Conservation (phyloP, 2,888 invertebrate species). For the Pediacus dermestoides region DNA sequence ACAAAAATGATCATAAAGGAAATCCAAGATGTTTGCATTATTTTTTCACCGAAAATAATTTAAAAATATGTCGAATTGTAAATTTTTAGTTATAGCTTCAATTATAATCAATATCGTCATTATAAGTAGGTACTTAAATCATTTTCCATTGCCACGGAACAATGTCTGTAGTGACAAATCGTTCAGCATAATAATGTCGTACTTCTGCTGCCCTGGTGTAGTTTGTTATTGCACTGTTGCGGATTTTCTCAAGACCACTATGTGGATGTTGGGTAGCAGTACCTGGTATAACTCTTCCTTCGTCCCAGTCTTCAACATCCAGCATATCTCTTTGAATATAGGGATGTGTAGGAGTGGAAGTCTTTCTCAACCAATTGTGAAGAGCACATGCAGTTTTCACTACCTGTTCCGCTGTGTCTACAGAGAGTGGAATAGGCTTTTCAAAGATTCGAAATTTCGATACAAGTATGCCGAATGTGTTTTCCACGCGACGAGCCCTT, state of each 20-base stretch:
- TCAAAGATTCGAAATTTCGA: conserved; percentile 20
- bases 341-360: conserved; percentile 6
- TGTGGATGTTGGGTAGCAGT: no score
- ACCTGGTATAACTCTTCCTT: no score
- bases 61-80: no score
- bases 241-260: no score
- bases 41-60: no score
- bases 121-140: conserved; percentile 14
- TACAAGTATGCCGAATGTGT: conserved; percentile 28
- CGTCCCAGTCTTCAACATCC: no score
- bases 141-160: conserved; percentile 29
- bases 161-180: conserved; percentile 22
- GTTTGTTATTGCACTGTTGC: no score
- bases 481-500: conserved; percentile 26
- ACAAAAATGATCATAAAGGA: no score
- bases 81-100: no score
- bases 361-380: conserved; percentile 29
- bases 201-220: conserved; percentile 7
- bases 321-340: background rate
- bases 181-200: conserved; percentile 25
- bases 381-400: conserved; percentile 27
- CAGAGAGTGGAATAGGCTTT: no score
- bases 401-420: conserved; percentile 19
- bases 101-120: no score
- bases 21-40: no score